Conservation (phyloP, 2,797 vertebrate genomes). For the Ispidina picta region DNA sequence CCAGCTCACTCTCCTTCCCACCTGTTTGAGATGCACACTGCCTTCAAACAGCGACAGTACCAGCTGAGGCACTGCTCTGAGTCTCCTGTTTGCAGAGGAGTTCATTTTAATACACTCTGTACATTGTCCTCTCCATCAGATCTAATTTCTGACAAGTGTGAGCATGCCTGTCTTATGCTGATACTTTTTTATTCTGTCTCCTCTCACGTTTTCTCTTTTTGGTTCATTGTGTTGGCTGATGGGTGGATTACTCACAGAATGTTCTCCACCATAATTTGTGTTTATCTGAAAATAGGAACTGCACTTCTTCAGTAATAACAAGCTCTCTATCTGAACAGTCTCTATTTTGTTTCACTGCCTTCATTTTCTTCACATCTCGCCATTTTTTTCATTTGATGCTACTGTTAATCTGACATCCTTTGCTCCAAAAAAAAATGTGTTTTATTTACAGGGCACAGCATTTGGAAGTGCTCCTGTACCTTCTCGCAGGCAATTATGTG, state of each 20-base stretch:
- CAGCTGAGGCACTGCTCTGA: conserved; percentile 28
- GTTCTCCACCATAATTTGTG: neutral
- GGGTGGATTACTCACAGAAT: conserved; percentile 2
- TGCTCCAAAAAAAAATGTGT: conserved; percentile 78
- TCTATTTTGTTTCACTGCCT: conserved; percentile 25
- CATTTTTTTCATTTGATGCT: conserved; percentile 60
- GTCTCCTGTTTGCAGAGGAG: conserved; percentile 27
- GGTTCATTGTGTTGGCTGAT: neutral
- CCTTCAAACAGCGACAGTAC: conserved; percentile 20
- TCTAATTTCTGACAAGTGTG: conserved; percentile 46
- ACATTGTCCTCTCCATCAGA: conserved; percentile 46
- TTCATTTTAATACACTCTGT: conserved; percentile 19
- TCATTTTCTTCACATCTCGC: conserved; percentile 46
- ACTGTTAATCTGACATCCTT: conserved; percentile 74
- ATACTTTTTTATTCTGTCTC: neutral
- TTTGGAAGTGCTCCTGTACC: conserved; percentile 83
- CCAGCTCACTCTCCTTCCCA: neutral
- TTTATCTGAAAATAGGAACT: conserved; percentile 52
- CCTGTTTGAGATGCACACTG: neutral
- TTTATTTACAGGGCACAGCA: conserved; percentile 85
- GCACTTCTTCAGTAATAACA: conserved; percentile 21
- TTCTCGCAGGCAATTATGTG: conserved; percentile 85
- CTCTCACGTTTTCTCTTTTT: neutral
- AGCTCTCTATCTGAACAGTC: conserved; percentile 11
- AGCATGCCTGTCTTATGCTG: conserved; percentile 32